A percentile compares a stretch with the other conserved stretches of the same genome.
Evolutionary conservation across 2,888 invertebrate species (phyloP).

Genomic region (Drosophila macrothrix): DNA sequence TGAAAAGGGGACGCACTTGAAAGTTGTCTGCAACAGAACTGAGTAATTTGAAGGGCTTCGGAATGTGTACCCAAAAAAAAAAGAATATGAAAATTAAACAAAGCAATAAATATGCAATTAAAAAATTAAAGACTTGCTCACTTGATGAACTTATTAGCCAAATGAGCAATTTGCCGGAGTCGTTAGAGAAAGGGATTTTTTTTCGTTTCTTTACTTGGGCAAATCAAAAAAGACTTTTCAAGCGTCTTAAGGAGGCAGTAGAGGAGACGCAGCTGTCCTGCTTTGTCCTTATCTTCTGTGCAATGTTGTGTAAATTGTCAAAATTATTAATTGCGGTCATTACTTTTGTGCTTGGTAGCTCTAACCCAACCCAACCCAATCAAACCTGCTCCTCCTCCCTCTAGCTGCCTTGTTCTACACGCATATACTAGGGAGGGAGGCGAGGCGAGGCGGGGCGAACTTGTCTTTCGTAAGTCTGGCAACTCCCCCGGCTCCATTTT

Average conservation of each 20-base stretch:
- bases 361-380: not conserved
- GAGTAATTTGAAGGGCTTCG: slow-evolving; percentile 29
- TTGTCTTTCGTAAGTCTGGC: slow-evolving; percentile 1
- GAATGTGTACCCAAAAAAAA: not conserved
- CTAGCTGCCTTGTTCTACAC: slow-evolving; percentile 23
- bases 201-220: not conserved
- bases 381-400: not conserved
- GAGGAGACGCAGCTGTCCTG: not conserved
- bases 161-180: slow-evolving; percentile 39
- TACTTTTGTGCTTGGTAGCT: slow-evolving; percentile 30
- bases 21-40: slow-evolving; percentile 48
- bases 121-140: slow-evolving; percentile 24
- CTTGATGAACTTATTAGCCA: slow-evolving; percentile 45
- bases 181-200: slow-evolving; percentile 1
- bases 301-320: slow-evolving; percentile 82
- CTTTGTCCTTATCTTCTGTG: slow-evolving; percentile 49
- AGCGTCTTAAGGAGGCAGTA: too few relatives aligned
- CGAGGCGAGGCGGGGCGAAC: not conserved
- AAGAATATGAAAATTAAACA: slow-evolving; percentile 27
- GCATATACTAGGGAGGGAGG: slow-evolving; percentile 19
- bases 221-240: slow-evolving; percentile 44
- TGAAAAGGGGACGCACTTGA: slow-evolving; percentile 48
- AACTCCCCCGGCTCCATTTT: slow-evolving; percentile 47
- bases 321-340: slow-evolving; percentile 82
- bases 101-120: slow-evolving; percentile 58